These are phyloP conservation scores for Morelia viridis DNA, from an alignment of 2,797 vertebrate species.

Conservation along the genomic window DNA sequence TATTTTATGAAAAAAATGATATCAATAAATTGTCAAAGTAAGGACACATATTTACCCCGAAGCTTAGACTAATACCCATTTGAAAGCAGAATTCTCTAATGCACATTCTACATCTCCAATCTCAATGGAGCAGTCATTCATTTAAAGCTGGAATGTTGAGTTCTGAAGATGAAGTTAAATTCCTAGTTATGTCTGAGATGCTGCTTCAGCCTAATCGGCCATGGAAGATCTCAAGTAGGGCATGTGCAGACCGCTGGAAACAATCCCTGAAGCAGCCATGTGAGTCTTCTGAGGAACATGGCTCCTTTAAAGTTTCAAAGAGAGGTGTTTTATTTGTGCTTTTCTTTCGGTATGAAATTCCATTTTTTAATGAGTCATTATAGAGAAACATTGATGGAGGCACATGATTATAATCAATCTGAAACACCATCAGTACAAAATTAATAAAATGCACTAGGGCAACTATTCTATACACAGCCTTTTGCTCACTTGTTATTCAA, in stretches of 20 bases:
- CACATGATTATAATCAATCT: conserved; percentile 1
- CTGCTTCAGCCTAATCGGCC: not conserved
- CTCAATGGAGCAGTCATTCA: not conserved
- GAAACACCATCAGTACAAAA: conserved; percentile 19
- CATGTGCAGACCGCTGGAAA: not conserved
- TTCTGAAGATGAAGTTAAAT: not conserved
- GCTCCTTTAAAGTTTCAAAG: not conserved
- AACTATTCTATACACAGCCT: not conserved
- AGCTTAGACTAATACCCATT: not conserved
- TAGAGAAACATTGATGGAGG: not conserved
- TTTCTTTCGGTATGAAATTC: conserved; percentile 2
- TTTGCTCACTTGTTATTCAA: conserved; percentile 1
- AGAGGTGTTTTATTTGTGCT: not conserved
- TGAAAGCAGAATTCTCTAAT: not conserved
- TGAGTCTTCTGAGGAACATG: not conserved
- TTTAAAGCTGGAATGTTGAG: not conserved
- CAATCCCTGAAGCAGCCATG: not conserved
- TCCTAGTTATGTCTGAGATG: not conserved
- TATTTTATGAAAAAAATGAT: not conserved
- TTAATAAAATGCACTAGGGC: not conserved
- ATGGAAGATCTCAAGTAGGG: not conserved
- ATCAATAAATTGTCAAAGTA: not conserved
- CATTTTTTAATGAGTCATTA: conserved; percentile 9
- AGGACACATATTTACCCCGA: not conserved
- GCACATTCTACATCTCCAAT: not conserved